Evolutionary conservation across 2,888 invertebrate genomes (phyloP), one percentile per base, ranked within the genome.

Genomic region (Chesias legatella): DNA sequence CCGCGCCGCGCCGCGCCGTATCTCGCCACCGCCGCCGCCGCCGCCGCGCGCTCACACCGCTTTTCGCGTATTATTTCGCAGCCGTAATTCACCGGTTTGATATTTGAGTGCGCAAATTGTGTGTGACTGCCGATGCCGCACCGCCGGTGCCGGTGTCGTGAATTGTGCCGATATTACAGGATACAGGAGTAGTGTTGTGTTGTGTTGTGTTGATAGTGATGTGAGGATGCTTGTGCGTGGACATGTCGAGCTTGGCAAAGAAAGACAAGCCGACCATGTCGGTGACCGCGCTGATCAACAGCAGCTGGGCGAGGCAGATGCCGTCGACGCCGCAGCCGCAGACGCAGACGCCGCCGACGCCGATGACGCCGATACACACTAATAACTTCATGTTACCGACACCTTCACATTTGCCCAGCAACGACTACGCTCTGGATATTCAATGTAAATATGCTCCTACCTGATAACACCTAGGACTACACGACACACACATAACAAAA

Each of bases 251-350:
- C 68, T 66, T 94, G 93, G 92, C 94, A 91, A 94, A 94, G 90
- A 94, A 94, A 88, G 94, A 94, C 83, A 94, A 94, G 78, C 94
- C 94, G 67, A 94, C 94, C 89, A 94, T 94, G 93, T 94, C 94
- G 75, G 94, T 95, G 72, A 93, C 94, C 67, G 94, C 94, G 66
- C 92, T 94, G 74, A 94, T 94, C 71, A 92, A 92, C 77, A 92
- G 92, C 92, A 90, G 91, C 60, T 90, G 74, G 81, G 92, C 78
- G 56, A 74, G 80, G 58, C 76, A 76, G 53, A 73, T 78, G 63
- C 63, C 79, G 48, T 79, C 83, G 31, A 62, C 63, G 31, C 63
- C 67, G 41, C 69, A 67, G 51, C 64, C 63, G 31, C 47, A 65
- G 55, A 53, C 63, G 31, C 47, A 65, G 55, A 53, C 61, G 32